A percentile compares a stretch with the other conserved stretches of the same genome.
phyloP scores from a whole-genome alignment of 2,113 vertebrate genomes.

The Capra hircus region DNA sequence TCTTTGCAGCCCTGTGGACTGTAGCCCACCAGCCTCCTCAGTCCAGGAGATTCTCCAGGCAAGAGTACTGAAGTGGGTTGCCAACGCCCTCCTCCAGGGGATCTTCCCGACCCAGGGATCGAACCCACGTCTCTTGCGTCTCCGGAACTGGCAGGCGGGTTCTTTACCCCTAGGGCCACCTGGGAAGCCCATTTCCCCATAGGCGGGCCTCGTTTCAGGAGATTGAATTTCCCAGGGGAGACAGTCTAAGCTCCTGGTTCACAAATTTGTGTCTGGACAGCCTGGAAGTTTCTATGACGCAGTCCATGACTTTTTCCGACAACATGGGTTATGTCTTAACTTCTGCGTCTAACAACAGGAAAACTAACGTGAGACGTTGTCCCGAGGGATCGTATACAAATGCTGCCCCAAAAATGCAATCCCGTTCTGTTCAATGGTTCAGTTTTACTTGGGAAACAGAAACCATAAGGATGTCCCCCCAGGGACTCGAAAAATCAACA shows the following conservation, averaged over 20 bases:
- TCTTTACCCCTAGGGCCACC: background rate
- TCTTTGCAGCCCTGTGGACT: background rate
- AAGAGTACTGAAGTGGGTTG: background rate
- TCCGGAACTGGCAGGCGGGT: rapidly evolving
- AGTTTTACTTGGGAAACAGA: background rate
- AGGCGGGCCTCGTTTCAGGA: background rate
- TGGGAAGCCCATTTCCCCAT: background rate
- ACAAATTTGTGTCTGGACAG: background rate
- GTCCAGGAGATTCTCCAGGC: background rate
- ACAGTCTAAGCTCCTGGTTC: background rate
- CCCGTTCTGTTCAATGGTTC: background rate
- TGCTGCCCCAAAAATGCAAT: background rate
- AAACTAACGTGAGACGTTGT: background rate
- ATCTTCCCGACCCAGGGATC: background rate
- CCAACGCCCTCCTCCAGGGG: rapidly evolving
- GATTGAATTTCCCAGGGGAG: background rate
- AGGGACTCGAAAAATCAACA: background rate
- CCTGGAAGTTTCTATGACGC: background rate
- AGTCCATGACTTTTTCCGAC: background rate
- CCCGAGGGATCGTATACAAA: background rate
- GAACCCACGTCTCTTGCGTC: rapidly evolving
- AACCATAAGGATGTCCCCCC: too few relatives aligned
- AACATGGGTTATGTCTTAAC: background rate
- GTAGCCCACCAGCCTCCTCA: background rate
- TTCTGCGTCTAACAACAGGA: rapidly evolving